phyloP scores from a whole-genome alignment of 2,888 invertebrate species.

The Polylopha cassiicola region DNA sequence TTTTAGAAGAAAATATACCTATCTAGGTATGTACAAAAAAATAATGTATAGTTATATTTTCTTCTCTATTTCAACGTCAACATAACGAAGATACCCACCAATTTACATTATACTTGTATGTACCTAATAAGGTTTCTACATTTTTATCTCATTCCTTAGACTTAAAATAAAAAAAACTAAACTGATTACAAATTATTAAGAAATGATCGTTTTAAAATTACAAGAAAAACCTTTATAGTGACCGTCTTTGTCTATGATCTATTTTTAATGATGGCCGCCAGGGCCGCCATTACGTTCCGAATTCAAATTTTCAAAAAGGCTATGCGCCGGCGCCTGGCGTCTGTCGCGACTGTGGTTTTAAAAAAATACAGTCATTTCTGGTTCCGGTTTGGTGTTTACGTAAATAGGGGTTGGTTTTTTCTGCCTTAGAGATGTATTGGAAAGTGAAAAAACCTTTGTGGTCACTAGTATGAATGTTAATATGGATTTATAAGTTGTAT shows the following conservation, averaged over 20 bases:
- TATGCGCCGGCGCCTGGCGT: conserved; percentile 32
- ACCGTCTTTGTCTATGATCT: conserved; percentile 51
- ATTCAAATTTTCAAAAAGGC: conserved; percentile 49
- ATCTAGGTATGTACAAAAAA: too few relatives aligned
- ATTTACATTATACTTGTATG: too few relatives aligned
- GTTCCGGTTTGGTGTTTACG: conserved; percentile 38
- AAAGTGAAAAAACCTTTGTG: too few relatives aligned
- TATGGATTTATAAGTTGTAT: too few relatives aligned
- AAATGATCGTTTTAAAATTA: conserved; percentile 46
- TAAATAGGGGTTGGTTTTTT: conserved; percentile 35
- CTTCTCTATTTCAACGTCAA: too few relatives aligned
- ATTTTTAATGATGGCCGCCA: conserved; percentile 66
- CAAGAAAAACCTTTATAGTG: conserved; percentile 31
- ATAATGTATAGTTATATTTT: too few relatives aligned
- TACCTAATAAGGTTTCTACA: too few relatives aligned
- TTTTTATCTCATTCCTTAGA: too few relatives aligned
- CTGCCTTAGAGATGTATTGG: too few relatives aligned
- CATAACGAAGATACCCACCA: too few relatives aligned
- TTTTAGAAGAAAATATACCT: too few relatives aligned
- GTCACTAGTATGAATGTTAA: too few relatives aligned
- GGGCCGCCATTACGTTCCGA: conserved; percentile 52
- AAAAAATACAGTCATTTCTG: conserved; percentile 43
- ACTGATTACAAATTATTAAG: conserved; percentile 38
- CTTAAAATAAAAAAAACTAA: conserved; percentile 26
- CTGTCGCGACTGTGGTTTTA: conserved; percentile 47